Evolutionary conservation across 2,888 invertebrate species (phyloP).

Genomic region (Chymomyza procnemis): DNA sequence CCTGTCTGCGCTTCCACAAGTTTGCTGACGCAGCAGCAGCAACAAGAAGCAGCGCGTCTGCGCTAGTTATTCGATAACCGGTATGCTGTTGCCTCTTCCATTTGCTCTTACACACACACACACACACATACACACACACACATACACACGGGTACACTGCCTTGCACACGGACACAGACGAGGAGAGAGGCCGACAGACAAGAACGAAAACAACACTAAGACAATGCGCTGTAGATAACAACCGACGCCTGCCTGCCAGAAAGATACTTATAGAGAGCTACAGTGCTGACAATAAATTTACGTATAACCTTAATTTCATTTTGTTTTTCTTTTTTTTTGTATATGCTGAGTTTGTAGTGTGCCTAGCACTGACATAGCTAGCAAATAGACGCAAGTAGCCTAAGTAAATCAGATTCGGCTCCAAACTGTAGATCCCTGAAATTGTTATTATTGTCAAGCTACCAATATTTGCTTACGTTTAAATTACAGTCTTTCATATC

Average conservation of each 20-base stretch:
- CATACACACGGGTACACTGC: no score
- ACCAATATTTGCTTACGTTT: no score
- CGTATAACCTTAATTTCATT: no score
- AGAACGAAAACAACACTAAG: conserved; percentile 67
- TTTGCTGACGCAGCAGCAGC: conserved; percentile 27
- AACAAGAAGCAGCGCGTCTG: conserved; percentile 45
- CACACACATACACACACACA: conserved; percentile 10
- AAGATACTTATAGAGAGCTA: background rate
- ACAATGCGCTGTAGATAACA: conserved; percentile 71
- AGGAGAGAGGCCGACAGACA: conserved; percentile 41
- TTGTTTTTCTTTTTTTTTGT: no score
- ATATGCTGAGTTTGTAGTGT: no score
- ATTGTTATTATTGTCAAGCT: no score
- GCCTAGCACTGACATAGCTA: no score
- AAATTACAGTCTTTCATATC: no score
- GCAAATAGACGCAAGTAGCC: no score
- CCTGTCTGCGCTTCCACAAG: conserved; percentile 9
- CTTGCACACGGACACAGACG: conserved; percentile 11
- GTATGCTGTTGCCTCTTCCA: conserved; percentile 29
- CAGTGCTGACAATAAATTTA: no score
- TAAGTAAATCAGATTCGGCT: no score
- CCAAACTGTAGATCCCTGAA: no score
- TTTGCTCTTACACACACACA: conserved; percentile 12
- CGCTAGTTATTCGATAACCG: conserved; percentile 56
- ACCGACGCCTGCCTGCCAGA: conserved; percentile 15